These are phyloP conservation scores for Stichopus horrens DNA, from an alignment of 53 echinoderm and acorn worm species.

Conservation along the genomic window DNA sequence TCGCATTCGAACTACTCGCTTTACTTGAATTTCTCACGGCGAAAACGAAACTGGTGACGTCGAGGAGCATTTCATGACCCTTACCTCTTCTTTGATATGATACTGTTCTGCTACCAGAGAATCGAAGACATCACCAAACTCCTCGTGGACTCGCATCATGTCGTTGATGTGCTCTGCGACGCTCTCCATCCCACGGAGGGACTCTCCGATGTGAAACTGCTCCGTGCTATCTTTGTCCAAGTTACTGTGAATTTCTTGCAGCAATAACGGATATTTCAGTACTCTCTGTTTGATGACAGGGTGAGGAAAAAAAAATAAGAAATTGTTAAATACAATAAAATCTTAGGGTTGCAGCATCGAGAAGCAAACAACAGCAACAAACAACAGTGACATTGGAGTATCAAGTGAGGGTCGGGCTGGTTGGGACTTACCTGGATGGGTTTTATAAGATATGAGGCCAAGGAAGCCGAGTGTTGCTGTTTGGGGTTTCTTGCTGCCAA, in stretches of 20 bases:
- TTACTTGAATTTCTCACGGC: not conserved
- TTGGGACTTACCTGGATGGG: constrained; percentile 85
- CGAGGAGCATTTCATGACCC: not conserved
- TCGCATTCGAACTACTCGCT: not conserved
- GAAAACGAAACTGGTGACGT: not conserved
- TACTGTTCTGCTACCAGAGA: constrained; percentile 82
- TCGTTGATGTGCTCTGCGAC: constrained; percentile 98
- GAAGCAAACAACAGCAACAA: not conserved
- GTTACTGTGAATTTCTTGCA: constrained; percentile 76
- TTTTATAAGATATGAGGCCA: constrained; percentile 93
- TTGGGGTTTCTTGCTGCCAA: constrained; percentile 96
- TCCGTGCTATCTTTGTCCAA: constrained; percentile 83
- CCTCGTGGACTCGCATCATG: constrained; percentile 96
- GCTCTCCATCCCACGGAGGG: constrained; percentile 86
- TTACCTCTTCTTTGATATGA: constrained; percentile 91
- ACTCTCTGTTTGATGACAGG: constrained; percentile 65
- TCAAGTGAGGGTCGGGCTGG: not conserved
- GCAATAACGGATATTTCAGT: constrained; percentile 87
- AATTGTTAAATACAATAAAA: not conserved
- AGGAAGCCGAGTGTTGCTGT: constrained; percentile 92
- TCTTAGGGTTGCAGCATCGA: not conserved
- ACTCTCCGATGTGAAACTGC: constrained; percentile 80
- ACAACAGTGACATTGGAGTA: not conserved
- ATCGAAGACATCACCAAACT: constrained; percentile 91
- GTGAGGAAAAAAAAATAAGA: not conserved